phyloP scores from a whole-genome alignment of 2,113 vertebrate species.

The Gorsachius goisagi region DNA sequence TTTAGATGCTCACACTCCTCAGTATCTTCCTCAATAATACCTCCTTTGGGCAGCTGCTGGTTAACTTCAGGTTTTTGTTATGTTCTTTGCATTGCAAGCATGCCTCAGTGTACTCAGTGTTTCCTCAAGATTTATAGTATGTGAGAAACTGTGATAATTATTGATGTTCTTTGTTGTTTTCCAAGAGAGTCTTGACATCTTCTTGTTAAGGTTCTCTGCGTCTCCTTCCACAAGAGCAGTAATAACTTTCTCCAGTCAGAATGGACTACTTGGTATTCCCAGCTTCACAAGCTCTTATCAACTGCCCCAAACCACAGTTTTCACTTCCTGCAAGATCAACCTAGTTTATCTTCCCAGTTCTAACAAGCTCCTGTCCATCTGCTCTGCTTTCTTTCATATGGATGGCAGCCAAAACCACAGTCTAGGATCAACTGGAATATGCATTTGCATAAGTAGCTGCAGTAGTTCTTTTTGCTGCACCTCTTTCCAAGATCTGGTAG shows the following conservation, averaged over 20 bases:
- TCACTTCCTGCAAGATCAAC: constrained; percentile 87
- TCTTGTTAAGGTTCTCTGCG: constrained; percentile 87
- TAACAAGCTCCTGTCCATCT: constrained; percentile 87
- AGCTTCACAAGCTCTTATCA: constrained; percentile 86
- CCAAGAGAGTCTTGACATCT: constrained; percentile 88
- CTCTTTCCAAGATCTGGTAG: constrained; percentile 85
- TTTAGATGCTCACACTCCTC: constrained; percentile 88
- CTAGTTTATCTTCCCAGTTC: constrained; percentile 88
- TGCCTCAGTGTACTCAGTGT: constrained; percentile 87
- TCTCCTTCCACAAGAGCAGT: constrained; percentile 84
- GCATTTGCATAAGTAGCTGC: constrained; percentile 85
- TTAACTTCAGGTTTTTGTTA: constrained; percentile 91
- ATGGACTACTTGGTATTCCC: constrained; percentile 90
- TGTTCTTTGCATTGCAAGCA: constrained; percentile 85
- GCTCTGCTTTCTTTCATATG: constrained; percentile 84
- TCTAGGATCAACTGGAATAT: constrained; percentile 88
- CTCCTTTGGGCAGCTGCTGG: constrained; percentile 90
- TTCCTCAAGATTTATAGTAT: constrained; percentile 87
- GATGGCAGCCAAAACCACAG: constrained; percentile 84
- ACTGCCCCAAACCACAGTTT: constrained; percentile 83
- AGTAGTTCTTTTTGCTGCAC: constrained; percentile 82
- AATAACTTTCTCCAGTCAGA: constrained; percentile 85
- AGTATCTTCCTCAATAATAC: constrained; percentile 88
- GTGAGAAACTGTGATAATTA: constrained; percentile 85
- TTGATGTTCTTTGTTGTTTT: constrained; percentile 84